A percentile compares a stretch with the other conserved stretches of the same genome.
Evolutionary conservation across 2,888 invertebrate species (phyloP).

Genomic region (Neoitamus cyanurus): DNA sequence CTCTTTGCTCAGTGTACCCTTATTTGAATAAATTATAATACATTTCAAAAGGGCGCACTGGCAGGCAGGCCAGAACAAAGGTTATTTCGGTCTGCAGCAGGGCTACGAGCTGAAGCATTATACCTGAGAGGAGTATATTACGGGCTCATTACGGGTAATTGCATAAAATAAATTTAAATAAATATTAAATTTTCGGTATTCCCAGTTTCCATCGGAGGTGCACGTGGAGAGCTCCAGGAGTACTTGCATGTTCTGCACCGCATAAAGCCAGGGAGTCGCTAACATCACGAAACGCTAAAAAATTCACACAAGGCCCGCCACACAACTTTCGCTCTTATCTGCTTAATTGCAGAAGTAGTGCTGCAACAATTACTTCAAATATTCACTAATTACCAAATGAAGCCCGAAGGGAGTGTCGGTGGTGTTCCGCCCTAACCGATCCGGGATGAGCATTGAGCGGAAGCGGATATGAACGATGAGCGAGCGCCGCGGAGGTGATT

Average conservation of each 20-base stretch:
- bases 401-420: background rate
- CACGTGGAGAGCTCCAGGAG: background rate
- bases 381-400: background rate
- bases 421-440: background rate
- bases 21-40: background rate
- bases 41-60: background rate
- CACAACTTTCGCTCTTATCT: background rate
- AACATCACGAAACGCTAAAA: background rate
- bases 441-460: background rate
- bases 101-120: background rate
- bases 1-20: background rate
- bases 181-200: background rate
- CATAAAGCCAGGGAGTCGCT: background rate
- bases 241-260: background rate
- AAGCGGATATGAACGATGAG: background rate
- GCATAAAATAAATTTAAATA: conserved; percentile 1
- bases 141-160: background rate
- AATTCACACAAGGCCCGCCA: background rate
- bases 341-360: background rate
- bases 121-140: background rate
- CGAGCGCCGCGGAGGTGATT: background rate
- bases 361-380: conserved; percentile 17
- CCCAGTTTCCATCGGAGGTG: background rate
- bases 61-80: background rate
- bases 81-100: background rate